phyloP scores from a whole-genome alignment of 2,888 invertebrate genomes.

The Lithophane leautieri region DNA sequence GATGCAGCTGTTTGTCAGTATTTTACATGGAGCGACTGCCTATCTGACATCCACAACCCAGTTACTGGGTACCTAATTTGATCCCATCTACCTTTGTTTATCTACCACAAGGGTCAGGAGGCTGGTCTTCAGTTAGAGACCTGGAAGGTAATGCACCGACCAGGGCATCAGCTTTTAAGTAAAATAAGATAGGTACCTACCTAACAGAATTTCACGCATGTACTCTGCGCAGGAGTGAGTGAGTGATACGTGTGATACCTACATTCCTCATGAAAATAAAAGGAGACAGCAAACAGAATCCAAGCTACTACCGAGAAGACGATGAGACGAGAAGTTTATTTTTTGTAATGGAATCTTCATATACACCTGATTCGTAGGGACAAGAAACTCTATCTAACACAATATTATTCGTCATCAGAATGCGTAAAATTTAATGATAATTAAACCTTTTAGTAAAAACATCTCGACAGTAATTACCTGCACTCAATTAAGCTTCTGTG shows the following conservation, averaged over 20 bases:
- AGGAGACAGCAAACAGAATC: neutral
- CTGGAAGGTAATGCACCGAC: neutral
- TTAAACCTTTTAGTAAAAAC: neutral
- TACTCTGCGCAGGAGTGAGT: no score
- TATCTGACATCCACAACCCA: neutral
- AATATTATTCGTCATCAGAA: neutral
- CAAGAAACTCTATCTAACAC: neutral
- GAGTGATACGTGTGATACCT: neutral
- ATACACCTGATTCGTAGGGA: neutral
- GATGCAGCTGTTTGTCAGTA: neutral
- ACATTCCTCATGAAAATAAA: neutral
- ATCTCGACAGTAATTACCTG: constrained; percentile 10
- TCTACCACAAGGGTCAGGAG: neutral
- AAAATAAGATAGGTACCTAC: neutral
- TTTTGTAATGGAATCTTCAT: neutral
- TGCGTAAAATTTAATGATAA: neutral
- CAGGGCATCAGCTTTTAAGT: neutral
- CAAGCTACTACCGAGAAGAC: neutral
- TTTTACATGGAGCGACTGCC: neutral
- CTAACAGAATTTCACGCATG: neutral
- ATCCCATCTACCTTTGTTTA: neutral
- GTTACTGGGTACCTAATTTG: neutral
- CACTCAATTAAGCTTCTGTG: constrained; percentile 16
- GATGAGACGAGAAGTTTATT: neutral
- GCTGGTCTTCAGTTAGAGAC: neutral